Evolutionary conservation across 2,113 vertebrate species (phyloP).

Genomic region (Pandion haliaetus): DNA sequence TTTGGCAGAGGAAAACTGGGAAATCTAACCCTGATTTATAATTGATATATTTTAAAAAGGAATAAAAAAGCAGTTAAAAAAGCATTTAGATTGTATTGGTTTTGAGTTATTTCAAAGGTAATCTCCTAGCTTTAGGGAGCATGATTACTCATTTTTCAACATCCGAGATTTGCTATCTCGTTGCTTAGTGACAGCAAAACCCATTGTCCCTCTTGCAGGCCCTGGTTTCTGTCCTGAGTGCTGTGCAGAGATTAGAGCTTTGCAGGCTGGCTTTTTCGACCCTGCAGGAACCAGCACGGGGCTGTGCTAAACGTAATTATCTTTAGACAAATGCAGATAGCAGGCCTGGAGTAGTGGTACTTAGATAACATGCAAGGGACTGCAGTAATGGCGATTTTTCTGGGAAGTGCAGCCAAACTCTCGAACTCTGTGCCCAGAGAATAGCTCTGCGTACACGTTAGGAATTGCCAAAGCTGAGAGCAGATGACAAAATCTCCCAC

Average conservation of each 20-base stretch:
- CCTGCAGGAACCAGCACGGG: not conserved
- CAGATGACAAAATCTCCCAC: not conserved
- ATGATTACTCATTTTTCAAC: not conserved
- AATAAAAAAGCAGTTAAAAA: not conserved
- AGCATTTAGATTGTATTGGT: not conserved
- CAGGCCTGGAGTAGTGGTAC: not conserved
- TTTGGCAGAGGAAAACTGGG: not conserved
- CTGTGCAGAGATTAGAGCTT: not conserved
- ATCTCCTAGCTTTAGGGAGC: not conserved
- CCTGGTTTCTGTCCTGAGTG: not conserved
- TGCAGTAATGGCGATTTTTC: not conserved
- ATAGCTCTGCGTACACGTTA: rapidly evolving
- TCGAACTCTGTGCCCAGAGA: not conserved
- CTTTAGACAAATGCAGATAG: not conserved
- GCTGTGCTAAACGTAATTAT: not conserved
- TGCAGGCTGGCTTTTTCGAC: not conserved
- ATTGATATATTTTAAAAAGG: not conserved
- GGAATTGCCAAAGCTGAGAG: not conserved
- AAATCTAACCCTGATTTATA: not conserved
- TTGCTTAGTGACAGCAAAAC: not conserved
- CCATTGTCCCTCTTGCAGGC: not conserved
- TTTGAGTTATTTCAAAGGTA: not conserved
- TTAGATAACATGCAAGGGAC: not conserved
- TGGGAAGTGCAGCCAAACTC: not conserved
- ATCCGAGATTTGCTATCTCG: not conserved